A percentile compares a stretch with the other conserved stretches of the same genome.
Conservation (phyloP, 2,888 invertebrate genomes). For the Drosophila robusta region DNA sequence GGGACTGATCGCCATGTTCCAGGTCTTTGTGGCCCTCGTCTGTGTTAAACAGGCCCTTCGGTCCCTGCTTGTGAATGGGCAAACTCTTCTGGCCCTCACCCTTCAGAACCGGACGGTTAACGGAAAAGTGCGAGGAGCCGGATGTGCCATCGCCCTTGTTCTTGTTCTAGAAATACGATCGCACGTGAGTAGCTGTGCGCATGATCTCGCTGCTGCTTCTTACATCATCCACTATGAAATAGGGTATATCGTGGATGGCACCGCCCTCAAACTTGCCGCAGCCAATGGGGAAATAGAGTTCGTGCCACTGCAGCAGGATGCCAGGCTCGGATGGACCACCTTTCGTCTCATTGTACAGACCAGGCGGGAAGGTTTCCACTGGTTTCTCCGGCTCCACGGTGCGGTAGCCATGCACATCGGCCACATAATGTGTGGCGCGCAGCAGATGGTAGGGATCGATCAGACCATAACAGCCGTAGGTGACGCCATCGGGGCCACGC, state of each 20-base stretch:
- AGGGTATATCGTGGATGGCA: slow-evolving; percentile 81
- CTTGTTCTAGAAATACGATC: slow-evolving; percentile 62
- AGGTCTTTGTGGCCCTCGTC: slow-evolving; percentile 71
- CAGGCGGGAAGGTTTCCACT: slow-evolving; percentile 87
- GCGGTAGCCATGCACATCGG: slow-evolving; percentile 91
- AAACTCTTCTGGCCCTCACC: slow-evolving; percentile 73
- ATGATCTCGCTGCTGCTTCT: slow-evolving; percentile 29
- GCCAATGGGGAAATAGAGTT: slow-evolving; percentile 90
- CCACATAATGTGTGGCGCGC: slow-evolving; percentile 90
- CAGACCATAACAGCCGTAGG: slow-evolving; percentile 93
- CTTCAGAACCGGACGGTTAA: slow-evolving; percentile 48
- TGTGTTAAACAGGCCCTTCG: slow-evolving; percentile 73
- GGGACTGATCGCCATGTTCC: slow-evolving; percentile 73
- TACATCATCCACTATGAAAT: slow-evolving; percentile 75
- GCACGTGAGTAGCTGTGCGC: slow-evolving; percentile 13
- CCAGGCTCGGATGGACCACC: slow-evolving; percentile 85
- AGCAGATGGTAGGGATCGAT: slow-evolving; percentile 89
- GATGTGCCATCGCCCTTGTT: slow-evolving; percentile 31
- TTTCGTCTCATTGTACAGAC: slow-evolving; percentile 68
- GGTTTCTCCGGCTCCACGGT: slow-evolving; percentile 89
- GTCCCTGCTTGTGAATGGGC: slow-evolving; percentile 55
- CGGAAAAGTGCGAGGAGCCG: slow-evolving; percentile 4
- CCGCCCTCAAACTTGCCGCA: slow-evolving; percentile 87
- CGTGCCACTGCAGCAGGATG: slow-evolving; percentile 88
- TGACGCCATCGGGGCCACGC: slow-evolving; percentile 91